A percentile compares a stretch with the other conserved stretches of the same genome.
These are phyloP conservation scores for Trichomycterus rosablanca DNA, from an alignment of 2,113 vertebrate genomes.

Conservation along the genomic window DNA sequence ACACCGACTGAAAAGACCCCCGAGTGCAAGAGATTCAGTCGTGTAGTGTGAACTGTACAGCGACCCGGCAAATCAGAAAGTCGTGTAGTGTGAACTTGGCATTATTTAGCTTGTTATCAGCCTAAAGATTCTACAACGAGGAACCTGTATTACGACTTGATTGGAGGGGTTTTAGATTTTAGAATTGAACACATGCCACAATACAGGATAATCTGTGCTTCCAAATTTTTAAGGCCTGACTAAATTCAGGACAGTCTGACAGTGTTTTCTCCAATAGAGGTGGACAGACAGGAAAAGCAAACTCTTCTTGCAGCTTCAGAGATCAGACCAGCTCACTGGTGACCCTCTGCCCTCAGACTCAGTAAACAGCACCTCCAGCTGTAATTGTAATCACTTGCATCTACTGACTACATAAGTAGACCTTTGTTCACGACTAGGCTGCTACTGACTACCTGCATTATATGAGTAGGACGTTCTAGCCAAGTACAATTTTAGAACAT, in stretches of 20 bases:
- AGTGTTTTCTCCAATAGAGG: conserved; percentile 29
- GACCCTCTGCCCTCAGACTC: conserved; percentile 59
- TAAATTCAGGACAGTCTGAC: not conserved
- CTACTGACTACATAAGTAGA: conserved; percentile 57
- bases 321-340: conserved; percentile 56
- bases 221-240: too few relatives aligned
- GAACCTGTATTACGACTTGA: too few relatives aligned
- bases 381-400: conserved; percentile 71
- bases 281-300: not conserved
- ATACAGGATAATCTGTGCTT: too few relatives aligned
- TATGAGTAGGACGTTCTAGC: conserved; percentile 4
- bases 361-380: conserved; percentile 62
- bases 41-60: too few relatives aligned
- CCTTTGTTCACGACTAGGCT: conserved; percentile 52
- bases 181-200: too few relatives aligned
- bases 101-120: too few relatives aligned
- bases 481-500: conserved; percentile 11
- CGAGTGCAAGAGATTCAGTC: too few relatives aligned
- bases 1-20: too few relatives aligned
- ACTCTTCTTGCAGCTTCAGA: conserved; percentile 35
- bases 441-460: conserved; percentile 25
- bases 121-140: too few relatives aligned
- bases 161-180: too few relatives aligned
- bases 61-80: too few relatives aligned
- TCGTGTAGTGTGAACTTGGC: too few relatives aligned